These are phyloP conservation scores for Eumaeus atala DNA, from an alignment of 1,140 invertebrate genomes.

Conservation along the genomic window DNA sequence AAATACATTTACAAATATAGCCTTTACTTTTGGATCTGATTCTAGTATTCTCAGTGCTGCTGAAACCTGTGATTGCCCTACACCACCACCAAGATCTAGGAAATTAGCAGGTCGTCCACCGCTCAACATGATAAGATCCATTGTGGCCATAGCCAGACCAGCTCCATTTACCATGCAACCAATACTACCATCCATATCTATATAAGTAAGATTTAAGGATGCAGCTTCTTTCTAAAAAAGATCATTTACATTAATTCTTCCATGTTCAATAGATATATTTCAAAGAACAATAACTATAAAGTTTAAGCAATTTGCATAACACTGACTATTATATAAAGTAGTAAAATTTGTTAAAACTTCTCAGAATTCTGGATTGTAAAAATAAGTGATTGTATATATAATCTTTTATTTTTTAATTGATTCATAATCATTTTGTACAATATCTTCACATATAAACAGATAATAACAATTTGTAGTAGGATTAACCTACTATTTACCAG, in stretches of 20 bases:
- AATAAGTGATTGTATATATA: no score
- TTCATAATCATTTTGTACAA: no score
- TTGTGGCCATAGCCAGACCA: conserved; percentile 99
- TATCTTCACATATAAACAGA: no score
- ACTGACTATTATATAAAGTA: no score
- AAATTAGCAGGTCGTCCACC: conserved; percentile 97
- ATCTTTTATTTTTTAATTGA: background rate
- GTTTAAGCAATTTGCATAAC: no score
- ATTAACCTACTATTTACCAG: no score
- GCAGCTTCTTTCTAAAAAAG: conserved; percentile 81
- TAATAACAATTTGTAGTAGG: no score
- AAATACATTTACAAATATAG: conserved; percentile 98
- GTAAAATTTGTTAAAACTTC: no score
- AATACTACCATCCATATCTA: conserved; percentile 98
- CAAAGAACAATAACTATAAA: no score
- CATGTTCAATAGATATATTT: no score
- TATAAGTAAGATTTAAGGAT: conserved; percentile 95
- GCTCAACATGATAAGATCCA: conserved; percentile 97
- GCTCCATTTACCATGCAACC: conserved; percentile 97
- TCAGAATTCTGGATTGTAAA: no score
- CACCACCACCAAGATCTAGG: conserved; percentile 95
- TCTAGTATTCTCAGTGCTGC: conserved; percentile 97
- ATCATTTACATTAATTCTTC: background rate
- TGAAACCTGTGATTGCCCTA: conserved; percentile 92
- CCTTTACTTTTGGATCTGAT: conserved; percentile 91